Base-by-base conservation (phyloP, 1,140 invertebrate genomes). In the Ectropis grisescens region DNA sequence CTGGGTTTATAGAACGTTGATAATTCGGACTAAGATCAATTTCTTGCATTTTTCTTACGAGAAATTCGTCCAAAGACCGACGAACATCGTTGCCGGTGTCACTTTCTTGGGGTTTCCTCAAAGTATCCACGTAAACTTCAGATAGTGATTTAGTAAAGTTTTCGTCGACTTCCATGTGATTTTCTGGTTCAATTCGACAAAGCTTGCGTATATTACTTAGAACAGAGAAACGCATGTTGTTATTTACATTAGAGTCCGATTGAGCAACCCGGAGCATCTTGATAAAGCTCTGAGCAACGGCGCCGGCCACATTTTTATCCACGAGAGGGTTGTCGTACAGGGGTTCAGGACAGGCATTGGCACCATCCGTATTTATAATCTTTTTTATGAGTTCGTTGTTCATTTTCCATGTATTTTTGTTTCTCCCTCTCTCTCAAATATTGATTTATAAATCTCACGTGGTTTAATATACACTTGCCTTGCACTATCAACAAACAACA, bases 211-310 rank as follows among this genome's bases (percentile, higher is more conserved):
- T 60, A 35, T 59, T 59, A 37, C 68, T 51, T 13, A 76, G 11
- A 24, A 72, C 33, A 5, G 54, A 46, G 11, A 31, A 15, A 11
- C 62, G 47, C 29, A 76, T 37, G 29, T 58, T 66, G 11, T 44
- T 56, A 37, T 59, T 58, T 2, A 49, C 33, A n/a, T 34, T 52
- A 1, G 40, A 42, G 34, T 54, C 65, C 24, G 55, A 32, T 8
- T 47, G 40, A 3, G 58, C 53, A 6, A 47, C 45, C 4, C 54
- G 58, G 1, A 79, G 49, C 25, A 68, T 59, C 30, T 72, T 64
- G 1, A 76, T 33, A 13, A 72, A 64, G 47, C 59, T 68, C 25
- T 59, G 72, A 3, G 71, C 57, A 16, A 76, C 33, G 5, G 58
- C 56, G 24, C 43, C 44, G 8, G 74, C 46, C 7, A 79, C 56